Conservation (phyloP, 1,140 invertebrate species). For the Cydia strobilella region DNA sequence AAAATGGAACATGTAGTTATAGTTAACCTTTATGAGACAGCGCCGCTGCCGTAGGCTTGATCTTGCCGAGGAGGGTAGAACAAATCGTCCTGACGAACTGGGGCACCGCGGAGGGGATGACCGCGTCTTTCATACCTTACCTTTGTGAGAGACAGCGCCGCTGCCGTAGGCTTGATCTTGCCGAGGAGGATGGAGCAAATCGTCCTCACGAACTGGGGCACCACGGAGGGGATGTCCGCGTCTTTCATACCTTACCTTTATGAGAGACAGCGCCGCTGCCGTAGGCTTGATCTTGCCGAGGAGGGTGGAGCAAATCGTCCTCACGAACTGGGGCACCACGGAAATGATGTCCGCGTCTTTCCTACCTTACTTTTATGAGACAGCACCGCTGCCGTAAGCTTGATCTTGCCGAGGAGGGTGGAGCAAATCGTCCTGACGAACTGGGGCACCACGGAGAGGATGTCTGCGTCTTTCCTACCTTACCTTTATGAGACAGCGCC, state of each 20-base stretch:
- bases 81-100: too few species aligned
- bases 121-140: too few species aligned
- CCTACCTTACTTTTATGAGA: conserved; percentile 91
- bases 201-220: conserved; percentile 96
- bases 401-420: conserved; percentile 93
- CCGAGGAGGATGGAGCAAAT: conserved; percentile 82
- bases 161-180: too few species aligned
- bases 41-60: too few species aligned
- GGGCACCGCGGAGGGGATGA: too few species aligned
- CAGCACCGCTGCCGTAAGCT: conserved; percentile 92
- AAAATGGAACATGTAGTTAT: too few species aligned
- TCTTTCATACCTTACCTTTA: conserved; percentile 92
- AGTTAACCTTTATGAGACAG: too few species aligned
- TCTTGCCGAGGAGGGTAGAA: too few species aligned
- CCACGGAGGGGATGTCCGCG: conserved; percentile 97
- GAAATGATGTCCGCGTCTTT: conserved; percentile 98
- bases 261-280: conserved; percentile 95
- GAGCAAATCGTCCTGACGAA: conserved; percentile 94
- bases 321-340: conserved; percentile 98
- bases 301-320: conserved; percentile 90
- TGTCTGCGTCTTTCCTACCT: conserved; percentile 90
- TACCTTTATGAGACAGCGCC: conserved; percentile 98
- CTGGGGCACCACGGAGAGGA: conserved; percentile 98
- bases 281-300: conserved; percentile 94
- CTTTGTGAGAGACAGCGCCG: too few species aligned